phyloP scores from a whole-genome alignment of 1,140 invertebrate genomes.

The Drosophila ogumai region DNA sequence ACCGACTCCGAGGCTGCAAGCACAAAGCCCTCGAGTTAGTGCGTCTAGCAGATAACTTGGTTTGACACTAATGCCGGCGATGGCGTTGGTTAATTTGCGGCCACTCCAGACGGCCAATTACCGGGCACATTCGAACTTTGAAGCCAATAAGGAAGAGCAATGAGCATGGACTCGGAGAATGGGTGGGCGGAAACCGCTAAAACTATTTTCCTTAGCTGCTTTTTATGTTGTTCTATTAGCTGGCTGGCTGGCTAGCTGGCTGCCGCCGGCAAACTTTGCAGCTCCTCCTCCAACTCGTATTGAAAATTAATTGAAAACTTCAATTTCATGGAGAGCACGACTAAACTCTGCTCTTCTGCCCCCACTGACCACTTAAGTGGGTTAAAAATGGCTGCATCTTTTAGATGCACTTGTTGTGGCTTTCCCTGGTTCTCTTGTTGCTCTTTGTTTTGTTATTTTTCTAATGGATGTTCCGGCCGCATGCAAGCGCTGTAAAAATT shows the following conservation, averaged over 20 bases:
- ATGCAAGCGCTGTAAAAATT: constrained; percentile 68
- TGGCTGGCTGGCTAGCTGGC: constrained; percentile 23
- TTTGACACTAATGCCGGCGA: constrained; percentile 70
- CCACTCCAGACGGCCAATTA: constrained; percentile 62
- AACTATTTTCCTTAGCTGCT: constrained; percentile 52
- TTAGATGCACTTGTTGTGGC: constrained; percentile 60
- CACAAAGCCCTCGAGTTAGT: constrained; percentile 48
- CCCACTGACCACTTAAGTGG: constrained; percentile 69
- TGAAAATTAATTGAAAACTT: constrained; percentile 82
- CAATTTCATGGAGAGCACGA: constrained; percentile 63
- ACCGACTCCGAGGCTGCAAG: constrained; percentile 79
- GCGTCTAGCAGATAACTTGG: constrained; percentile 65
- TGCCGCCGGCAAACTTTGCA: constrained; percentile 29
- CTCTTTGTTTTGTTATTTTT: constrained; percentile 29
- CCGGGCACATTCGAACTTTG: constrained; percentile 60
- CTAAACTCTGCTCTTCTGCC: background rate
- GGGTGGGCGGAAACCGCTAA: constrained; percentile 30
- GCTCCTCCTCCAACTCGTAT: constrained; percentile 35
- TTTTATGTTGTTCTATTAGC: constrained; percentile 55
- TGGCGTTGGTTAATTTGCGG: constrained; percentile 74
- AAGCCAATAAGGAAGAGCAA: constrained; percentile 16
- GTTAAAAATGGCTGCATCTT: constrained; percentile 74
- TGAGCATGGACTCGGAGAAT: background rate
- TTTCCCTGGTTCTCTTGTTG: constrained; percentile 9
- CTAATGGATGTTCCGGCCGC: constrained; percentile 73